Base-by-base conservation (phyloP, 1,140 invertebrate genomes). In the Calosoma granatense region DNA sequence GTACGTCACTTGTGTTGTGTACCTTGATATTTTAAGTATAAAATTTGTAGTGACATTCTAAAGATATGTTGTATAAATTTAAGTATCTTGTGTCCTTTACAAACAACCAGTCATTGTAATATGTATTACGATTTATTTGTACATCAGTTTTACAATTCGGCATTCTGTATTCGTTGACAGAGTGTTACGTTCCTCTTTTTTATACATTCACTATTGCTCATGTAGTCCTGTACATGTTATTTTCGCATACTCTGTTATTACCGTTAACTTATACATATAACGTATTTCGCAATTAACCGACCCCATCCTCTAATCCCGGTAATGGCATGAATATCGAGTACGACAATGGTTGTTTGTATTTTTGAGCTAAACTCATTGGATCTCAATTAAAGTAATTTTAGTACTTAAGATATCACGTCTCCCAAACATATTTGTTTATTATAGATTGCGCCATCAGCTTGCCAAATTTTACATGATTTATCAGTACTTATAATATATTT, bases 341-440 rank as follows among this genome's bases (percentile, higher is more conserved):
- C 26, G 26, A 36, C 26, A 36, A 11, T 47, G 41, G 41, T 47
- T 47, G 41, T 47, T 47, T 47, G 41, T 47, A 17, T 47, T 9
- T 47, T 47, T 17, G 41, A 11, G 4, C 17, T 6, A 47, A 47
- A 11, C 17, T 47, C 41, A 47, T 47, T 47, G 41, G 41, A 47
- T 47, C 41, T 47, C 41, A 47, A 47, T 47, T 47, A 36, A n/a
- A 36, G n/a, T 36, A 17, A 12, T 6, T 47, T 47, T 47, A 47
- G 41, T 47, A 47, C 41, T 47, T 47, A 47, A 47, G 41, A 47
- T 47, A 9, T 47, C 41, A 47, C 41, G 41, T 47, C 41, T 47
- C 41, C 41, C 41, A 47, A 47, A 47, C 41, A 12, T 47, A 17
- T 47, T 47, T 17, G 15, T 47, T 47, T 47, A 17, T 47, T 17